A percentile compares a stretch with the other conserved stretches of the same genome.
These are phyloP conservation scores for Globodera rostochiensis DNA, from an alignment of 1,140 invertebrate genomes.

Conservation along the genomic window DNA sequence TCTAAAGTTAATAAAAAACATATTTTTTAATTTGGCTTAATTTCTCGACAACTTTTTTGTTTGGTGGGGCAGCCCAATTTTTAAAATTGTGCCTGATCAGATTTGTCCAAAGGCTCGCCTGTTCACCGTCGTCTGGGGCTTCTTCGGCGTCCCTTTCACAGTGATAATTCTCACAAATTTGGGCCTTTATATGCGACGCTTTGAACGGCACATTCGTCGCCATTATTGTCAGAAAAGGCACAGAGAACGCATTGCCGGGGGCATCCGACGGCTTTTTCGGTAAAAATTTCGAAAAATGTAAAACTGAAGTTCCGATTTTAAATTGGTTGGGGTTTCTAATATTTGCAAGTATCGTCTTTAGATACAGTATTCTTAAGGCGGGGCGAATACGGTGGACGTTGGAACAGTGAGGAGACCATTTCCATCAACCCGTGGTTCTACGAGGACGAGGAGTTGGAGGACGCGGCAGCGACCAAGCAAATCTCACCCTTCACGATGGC, in stretches of 20 bases:
- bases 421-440: slow-evolving; percentile 28
- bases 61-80: too few relatives aligned
- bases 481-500: slow-evolving; percentile 42
- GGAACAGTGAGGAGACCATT: slow-evolving; percentile 12
- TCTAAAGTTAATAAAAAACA: too few relatives aligned
- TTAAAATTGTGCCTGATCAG: too few relatives aligned
- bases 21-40: too few relatives aligned
- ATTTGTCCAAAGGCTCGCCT: slow-evolving; percentile 30
- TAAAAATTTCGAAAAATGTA: background rate
- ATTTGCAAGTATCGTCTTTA: slow-evolving; percentile 1
- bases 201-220: slow-evolving; percentile 34
- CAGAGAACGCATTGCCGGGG: background rate
- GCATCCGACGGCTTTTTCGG: slow-evolving; percentile 11
- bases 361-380: slow-evolving; percentile 14
- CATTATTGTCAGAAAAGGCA: slow-evolving; percentile 25
- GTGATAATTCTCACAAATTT: slow-evolving; percentile 51
- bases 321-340: background rate
- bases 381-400: background rate
- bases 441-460: slow-evolving; percentile 24
- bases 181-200: slow-evolving; percentile 45
- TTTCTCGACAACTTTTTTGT: too few relatives aligned
- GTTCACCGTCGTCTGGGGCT: slow-evolving; percentile 48
- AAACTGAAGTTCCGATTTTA: too few relatives aligned
- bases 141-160: slow-evolving; percentile 48
- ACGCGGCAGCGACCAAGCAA: slow-evolving; percentile 27